Base-by-base conservation (phyloP, 2,797 vertebrate species). In the Onychomys torridus region DNA sequence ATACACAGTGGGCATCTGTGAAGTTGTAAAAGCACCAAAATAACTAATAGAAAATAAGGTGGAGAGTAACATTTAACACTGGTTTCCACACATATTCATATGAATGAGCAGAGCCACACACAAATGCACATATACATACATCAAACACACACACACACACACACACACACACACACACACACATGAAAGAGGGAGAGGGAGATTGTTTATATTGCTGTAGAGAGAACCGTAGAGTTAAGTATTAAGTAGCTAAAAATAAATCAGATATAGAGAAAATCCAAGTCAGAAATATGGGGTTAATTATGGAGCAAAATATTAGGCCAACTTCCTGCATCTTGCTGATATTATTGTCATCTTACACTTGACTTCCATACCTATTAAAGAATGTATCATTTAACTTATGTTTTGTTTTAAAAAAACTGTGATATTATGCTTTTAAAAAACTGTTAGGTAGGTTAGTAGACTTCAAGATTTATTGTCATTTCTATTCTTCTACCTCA, bases 381-480 rank as follows among this genome's bases (percentile, higher is more conserved):
- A 46, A 94, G 82, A 94, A 63, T 43, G 11, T 34, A 61, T 37
- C 71, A 55, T 69, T 81, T 52, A 63, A 32, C 19, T 93, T 13
- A 69, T 78, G 69, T 52, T 94, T 90, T 34, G 71, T 69, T 52
- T 49, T 13, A 61, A 59, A 96, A 78, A 6, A 77, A 67, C n/a
- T 82, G 69, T 10, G 23, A 49, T 40, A 52, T 29, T 55, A 34
- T 77, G 21, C 21, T 75, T 73, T 78, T 40, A n/a, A 43, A 46
- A 46, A 37, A 9, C 0, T 25, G 79, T 76, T 78, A 57, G 29
- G 81, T 6, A 61, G 9, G 19, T 13, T 85, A 37, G 46, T 11
- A 93, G 92, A 89, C 81, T 90, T 93, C 57, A 71, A 71, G 52
- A 49, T 71, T 92, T 93, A 6, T 59, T 94, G n/a, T 87, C 52